A percentile compares a stretch with the other conserved stretches of the same genome.
Conservation (phyloP, 2,888 invertebrate genomes). For the Sarcophaga rosellei region DNA sequence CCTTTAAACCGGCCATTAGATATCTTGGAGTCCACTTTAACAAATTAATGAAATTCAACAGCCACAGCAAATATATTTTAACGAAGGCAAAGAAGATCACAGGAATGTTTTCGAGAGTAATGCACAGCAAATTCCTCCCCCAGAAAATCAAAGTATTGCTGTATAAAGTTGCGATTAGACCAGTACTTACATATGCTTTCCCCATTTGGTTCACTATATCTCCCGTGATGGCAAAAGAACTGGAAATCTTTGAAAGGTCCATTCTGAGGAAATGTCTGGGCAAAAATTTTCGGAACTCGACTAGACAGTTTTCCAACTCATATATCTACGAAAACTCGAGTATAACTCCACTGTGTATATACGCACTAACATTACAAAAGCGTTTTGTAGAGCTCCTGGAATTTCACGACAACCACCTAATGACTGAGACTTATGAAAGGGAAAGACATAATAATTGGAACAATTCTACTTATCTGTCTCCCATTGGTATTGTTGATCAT, state of each 20-base stretch:
- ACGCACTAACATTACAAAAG: too few species aligned
- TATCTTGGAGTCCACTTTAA: conserved; percentile 6
- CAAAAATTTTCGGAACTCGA: not conserved
- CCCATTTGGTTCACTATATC: not conserved
- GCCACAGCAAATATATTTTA: not conserved
- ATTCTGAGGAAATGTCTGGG: not conserved
- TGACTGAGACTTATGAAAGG: too few species aligned
- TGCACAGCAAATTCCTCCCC: conserved; percentile 11
- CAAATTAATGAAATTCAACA: conserved; percentile 11
- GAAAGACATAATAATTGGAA: too few species aligned
- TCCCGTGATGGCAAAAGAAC: not conserved
- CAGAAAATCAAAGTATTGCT: not conserved
- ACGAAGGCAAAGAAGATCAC: not conserved
- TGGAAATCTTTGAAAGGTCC: not conserved
- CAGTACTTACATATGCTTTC: not conserved
- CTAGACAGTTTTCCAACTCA: not conserved
- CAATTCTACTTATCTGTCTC: too few species aligned
- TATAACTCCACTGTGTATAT: too few species aligned
- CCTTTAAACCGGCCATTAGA: conserved; percentile 28
- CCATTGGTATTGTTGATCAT: too few species aligned
- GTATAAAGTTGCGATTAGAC: not conserved
- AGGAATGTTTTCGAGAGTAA: not conserved
- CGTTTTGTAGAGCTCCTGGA: too few species aligned
- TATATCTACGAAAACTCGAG: not conserved
- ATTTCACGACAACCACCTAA: too few species aligned